Base-by-base conservation (phyloP, 2,888 invertebrate genomes). In the Drosophila dives region DNA sequence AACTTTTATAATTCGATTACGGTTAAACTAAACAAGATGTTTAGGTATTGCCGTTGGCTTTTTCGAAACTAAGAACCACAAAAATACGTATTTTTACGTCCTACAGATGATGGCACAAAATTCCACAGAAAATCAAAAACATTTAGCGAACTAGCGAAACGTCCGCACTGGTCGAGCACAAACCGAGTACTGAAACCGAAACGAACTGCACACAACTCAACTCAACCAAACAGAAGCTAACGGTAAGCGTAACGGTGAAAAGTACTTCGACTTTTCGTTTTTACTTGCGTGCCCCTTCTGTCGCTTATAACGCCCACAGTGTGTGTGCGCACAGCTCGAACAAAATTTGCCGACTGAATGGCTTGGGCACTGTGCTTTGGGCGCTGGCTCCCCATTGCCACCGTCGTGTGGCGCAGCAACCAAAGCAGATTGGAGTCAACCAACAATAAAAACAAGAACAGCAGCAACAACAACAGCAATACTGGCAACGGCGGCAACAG, bases 371-470 rank as follows among this genome's bases (percentile, higher is more conserved):
- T 56, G 17, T 15, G 49, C 49, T 29, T 26, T 49, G 26, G 55
- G 40, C 26, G 32, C 32, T 56, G 56, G 32, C 61, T 61, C 53
- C 75, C 55, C 64, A 58, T 53, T 15, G 71, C 64, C 81, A 64
- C 64, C 62, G 77, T 88, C 78, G 88, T 86, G 86, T 86, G 89
- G 86, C 89, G 86, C 86, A 89, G 89, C 81, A 90, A 88, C 83
- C 83, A 86, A 85, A 89, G 89, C 90, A 90, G 89, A 89, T 89
- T 90, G 90, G 89, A 90, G 90, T 90, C 89, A 90, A 86, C 89
- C 89, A 86, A 87, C 89, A 90, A 90, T 86, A 87, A 89, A 83
- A 83, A 89, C 83, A 89, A 72, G 88, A 88, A 79, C 80, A 88
- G 72, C 71, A 76, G 65, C 66, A 77, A 56, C 73, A 70, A 56